These are phyloP conservation scores for Heliothis peltigera DNA, from an alignment of 2,888 invertebrate genomes.

Conservation along the genomic window DNA sequence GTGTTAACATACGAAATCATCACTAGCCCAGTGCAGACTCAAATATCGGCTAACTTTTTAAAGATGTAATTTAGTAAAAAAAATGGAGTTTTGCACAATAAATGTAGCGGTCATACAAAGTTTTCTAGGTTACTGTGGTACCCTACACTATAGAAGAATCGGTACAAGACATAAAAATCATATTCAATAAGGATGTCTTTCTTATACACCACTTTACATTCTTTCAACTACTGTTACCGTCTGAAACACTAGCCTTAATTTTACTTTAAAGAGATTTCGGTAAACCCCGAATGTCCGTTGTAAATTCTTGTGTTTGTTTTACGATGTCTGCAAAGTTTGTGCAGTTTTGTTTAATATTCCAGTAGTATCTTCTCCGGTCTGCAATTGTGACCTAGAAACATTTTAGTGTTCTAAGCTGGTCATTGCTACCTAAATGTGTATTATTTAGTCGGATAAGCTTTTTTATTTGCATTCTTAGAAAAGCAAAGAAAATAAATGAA, in stretches of 20 bases:
- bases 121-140: too few relatives aligned
- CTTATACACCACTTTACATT: neutral
- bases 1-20: constrained; percentile 16
- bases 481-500: neutral
- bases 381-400: constrained; percentile 29
- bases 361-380: constrained; percentile 22
- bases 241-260: constrained; percentile 27
- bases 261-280: constrained; percentile 32
- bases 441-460: neutral
- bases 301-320: constrained; percentile 42
- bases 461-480: neutral
- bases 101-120: too few relatives aligned
- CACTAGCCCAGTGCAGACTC: constrained; percentile 1
- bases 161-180: too few relatives aligned
- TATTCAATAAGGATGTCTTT: too few relatives aligned
- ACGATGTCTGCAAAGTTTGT: constrained; percentile 45
- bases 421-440: constrained; percentile 3
- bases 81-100: neutral
- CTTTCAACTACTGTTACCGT: constrained; percentile 14
- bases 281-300: constrained; percentile 29
- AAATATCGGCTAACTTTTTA: neutral
- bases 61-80: neutral
- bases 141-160: too few relatives aligned
- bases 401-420: constrained; percentile 1
- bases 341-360: constrained; percentile 25